These are phyloP conservation scores for Pseudochromis fuscus DNA, from an alignment of 2,797 vertebrate genomes.

Conservation along the genomic window DNA sequence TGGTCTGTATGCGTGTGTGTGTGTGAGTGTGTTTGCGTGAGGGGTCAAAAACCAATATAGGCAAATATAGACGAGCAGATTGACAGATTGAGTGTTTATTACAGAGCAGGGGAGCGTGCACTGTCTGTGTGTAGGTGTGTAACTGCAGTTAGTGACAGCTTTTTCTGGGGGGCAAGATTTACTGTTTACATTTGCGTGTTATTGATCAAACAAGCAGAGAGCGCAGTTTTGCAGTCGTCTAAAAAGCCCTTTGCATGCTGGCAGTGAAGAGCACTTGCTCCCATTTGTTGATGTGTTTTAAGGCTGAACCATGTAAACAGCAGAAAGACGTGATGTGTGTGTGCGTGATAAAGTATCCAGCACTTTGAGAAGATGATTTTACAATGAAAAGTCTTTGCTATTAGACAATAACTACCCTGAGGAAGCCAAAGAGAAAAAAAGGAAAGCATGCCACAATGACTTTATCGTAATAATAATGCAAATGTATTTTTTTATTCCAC, in stretches of 20 bases:
- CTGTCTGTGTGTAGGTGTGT: conserved; percentile 1
- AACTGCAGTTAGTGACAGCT: conserved; percentile 13
- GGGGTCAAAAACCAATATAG: conserved; percentile 53
- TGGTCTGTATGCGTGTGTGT: conserved; percentile 44
- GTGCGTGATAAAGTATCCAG: not conserved
- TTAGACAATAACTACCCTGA: no score
- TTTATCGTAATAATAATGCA: no score
- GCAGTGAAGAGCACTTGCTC: not conserved
- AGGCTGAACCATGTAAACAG: conserved; percentile 1
- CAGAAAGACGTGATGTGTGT: not conserved
- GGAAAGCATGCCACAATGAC: no score
- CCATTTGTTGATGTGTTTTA: conserved; percentile 8
- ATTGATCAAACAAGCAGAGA: conserved; percentile 13
- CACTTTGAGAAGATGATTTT: not conserved
- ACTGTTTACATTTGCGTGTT: conserved; percentile 1
- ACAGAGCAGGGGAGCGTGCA: not conserved
- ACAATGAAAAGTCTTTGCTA: not conserved
- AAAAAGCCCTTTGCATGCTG: conserved; percentile 4
- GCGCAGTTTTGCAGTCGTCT: conserved; percentile 6
- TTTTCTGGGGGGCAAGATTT: conserved; percentile 13
- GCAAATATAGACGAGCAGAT: conserved; percentile 24
- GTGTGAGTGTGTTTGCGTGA: conserved; percentile 1
- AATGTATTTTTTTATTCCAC: no score
- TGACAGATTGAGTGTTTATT: conserved; percentile 33
- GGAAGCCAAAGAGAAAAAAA: no score